A percentile compares a stretch with the other conserved stretches of the same genome.
Conservation (phyloP, 2,797 vertebrate genomes). For the Acrossocheilus wenchowensis region DNA sequence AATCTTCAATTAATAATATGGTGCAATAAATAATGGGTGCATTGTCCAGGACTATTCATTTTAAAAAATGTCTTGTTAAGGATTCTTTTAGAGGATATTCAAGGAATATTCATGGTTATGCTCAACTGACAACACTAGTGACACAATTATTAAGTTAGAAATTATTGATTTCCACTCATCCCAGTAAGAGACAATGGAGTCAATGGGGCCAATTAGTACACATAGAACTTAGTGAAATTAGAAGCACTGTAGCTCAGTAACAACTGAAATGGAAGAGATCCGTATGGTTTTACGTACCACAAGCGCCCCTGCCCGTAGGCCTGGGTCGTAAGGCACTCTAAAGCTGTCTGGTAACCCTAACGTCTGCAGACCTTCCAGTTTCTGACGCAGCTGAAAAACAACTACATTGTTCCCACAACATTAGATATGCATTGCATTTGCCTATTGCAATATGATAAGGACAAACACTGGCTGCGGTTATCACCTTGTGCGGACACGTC, state of each 20-base stretch:
- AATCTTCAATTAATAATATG: slow-evolving; percentile 76
- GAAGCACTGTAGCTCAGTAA: background rate
- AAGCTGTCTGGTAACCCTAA: slow-evolving; percentile 90
- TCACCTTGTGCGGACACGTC: slow-evolving; percentile 95
- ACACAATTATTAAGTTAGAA: no score
- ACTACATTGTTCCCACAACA: slow-evolving; percentile 72
- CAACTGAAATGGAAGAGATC: slow-evolving; percentile 1
- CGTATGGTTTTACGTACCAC: slow-evolving; percentile 78
- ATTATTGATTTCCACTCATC: background rate
- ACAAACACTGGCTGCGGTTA: background rate
- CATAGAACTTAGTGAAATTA: background rate
- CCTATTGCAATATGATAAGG: background rate
- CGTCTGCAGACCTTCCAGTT: slow-evolving; percentile 89
- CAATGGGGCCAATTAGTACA: background rate
- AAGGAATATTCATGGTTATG: background rate
- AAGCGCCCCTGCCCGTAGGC: slow-evolving; percentile 90
- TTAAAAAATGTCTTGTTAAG: background rate
- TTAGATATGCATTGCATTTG: background rate
- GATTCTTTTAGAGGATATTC: background rate
- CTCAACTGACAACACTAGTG: background rate
- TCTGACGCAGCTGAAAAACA: slow-evolving; percentile 92
- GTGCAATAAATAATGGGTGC: background rate
- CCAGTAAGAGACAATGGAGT: background rate
- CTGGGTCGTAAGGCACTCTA: slow-evolving; percentile 94
- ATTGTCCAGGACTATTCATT: background rate